Percentiles rank a stretch among this genome's conserved stretches.
These are phyloP conservation scores for Tetraodon nigroviridis DNA, from an alignment of 2,113 vertebrate genomes.

Conservation along the genomic window DNA sequence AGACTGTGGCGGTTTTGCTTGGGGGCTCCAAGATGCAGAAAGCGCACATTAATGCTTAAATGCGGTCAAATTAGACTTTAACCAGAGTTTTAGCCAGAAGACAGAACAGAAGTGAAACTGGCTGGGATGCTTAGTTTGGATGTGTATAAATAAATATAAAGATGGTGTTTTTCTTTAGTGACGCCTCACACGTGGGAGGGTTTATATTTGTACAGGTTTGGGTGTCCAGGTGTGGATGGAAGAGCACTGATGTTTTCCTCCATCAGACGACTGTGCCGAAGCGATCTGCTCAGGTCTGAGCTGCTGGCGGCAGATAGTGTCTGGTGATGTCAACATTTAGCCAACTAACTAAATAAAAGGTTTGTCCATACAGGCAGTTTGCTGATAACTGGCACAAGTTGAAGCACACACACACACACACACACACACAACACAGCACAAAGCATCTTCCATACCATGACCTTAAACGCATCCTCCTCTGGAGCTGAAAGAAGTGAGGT, in stretches of 20 bases:
- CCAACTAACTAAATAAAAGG: neutral
- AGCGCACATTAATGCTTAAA: conserved; percentile 37
- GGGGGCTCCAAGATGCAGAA: conserved; percentile 40
- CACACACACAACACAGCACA: too few relatives aligned
- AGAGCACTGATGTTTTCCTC: neutral
- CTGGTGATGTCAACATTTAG: conserved; percentile 25
- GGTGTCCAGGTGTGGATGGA: neutral
- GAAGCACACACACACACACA: too few relatives aligned
- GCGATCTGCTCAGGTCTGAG: conserved; percentile 30
- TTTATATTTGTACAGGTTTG: neutral
- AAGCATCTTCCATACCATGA: too few relatives aligned
- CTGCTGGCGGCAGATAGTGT: conserved; percentile 23
- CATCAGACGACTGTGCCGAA: conserved; percentile 25
- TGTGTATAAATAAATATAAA: neutral
- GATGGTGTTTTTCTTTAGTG: too few relatives aligned
- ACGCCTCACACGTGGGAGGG: too few relatives aligned
- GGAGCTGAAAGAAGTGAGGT: too few relatives aligned
- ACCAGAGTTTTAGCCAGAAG: conserved; percentile 53
- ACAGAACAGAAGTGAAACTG: conserved; percentile 58
- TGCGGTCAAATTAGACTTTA: conserved; percentile 54
- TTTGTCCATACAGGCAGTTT: too few relatives aligned
- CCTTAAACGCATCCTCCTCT: too few relatives aligned
- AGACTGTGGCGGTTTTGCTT: conserved; percentile 25
- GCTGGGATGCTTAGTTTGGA: neutral
- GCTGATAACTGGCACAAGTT: too few relatives aligned